These are phyloP conservation scores for Xiphophorus hellerii DNA, from an alignment of 2,113 vertebrate species.

Conservation along the genomic window DNA sequence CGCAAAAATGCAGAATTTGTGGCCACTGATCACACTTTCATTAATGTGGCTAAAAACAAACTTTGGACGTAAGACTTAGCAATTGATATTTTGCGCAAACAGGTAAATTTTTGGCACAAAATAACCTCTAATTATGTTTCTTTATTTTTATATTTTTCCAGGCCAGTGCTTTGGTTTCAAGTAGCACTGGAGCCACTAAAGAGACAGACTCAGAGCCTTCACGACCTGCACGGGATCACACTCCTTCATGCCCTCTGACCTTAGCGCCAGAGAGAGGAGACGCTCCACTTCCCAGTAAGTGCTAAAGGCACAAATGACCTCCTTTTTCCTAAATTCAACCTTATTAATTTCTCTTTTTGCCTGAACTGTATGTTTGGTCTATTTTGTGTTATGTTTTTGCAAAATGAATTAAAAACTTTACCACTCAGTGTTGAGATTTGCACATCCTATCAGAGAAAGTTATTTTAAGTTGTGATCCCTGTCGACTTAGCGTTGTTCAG, in stretches of 20 bases:
- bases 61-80: not conserved
- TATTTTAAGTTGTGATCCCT: not conserved
- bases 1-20: not conserved
- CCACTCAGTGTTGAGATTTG: no score
- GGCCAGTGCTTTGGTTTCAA: slow-evolving; percentile 56
- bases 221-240: slow-evolving; percentile 46
- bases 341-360: not conserved
- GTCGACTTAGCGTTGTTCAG: not conserved
- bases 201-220: slow-evolving; percentile 44
- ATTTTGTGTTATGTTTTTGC: not conserved
- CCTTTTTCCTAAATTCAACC: not conserved
- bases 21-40: not conserved
- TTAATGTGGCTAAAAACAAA: not conserved
- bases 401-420: no score
- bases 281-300: slow-evolving; percentile 76
- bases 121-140: slow-evolving; percentile 13
- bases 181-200: slow-evolving; percentile 52
- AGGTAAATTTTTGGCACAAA: not conserved
- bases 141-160: slow-evolving; percentile 48
- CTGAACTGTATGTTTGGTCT: not conserved
- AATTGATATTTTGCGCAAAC: not conserved
- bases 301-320: not conserved
- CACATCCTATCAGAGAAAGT: not conserved
- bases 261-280: slow-evolving; percentile 68
- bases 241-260: slow-evolving; percentile 49